These are phyloP conservation scores for Microcebus ravelobensis DNA, from an alignment of 2,113 vertebrate genomes.

Conservation along the genomic window DNA sequence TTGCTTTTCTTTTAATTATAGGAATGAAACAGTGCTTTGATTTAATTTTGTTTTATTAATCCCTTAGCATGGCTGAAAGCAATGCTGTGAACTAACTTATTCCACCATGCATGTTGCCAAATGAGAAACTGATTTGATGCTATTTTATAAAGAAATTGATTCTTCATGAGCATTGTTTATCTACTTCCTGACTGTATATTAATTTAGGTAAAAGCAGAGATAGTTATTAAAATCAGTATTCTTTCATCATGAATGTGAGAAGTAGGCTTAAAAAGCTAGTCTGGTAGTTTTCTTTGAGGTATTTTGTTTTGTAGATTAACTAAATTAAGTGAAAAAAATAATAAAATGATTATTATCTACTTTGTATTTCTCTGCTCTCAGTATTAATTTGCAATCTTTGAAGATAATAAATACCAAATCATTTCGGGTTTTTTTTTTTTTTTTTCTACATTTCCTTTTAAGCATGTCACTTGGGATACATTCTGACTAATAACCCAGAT, in stretches of 20 bases:
- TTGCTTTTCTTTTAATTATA: conserved; percentile 70
- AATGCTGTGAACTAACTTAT: conserved; percentile 49
- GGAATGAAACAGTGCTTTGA: conserved; percentile 48
- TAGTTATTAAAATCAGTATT: conserved; percentile 32
- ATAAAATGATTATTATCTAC: background rate
- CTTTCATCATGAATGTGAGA: background rate
- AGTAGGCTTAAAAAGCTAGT: background rate
- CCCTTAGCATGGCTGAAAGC: conserved; percentile 36
- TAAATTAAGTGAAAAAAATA: background rate
- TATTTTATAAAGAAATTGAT: background rate
- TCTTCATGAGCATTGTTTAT: background rate
- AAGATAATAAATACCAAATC: conserved; percentile 24
- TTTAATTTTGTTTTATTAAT: conserved; percentile 63
- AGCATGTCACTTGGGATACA: background rate
- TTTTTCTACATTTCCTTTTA: background rate
- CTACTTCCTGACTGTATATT: background rate
- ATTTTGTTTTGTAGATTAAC: conserved; percentile 19
- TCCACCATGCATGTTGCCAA: background rate
- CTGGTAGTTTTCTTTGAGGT: conserved; percentile 1
- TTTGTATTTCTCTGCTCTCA: background rate
- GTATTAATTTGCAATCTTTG: background rate
- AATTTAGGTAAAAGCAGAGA: background rate
- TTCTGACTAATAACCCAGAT: background rate
- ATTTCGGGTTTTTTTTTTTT: background rate
- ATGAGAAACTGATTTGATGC: conserved; percentile 29